Evolutionary conservation across 2,797 vertebrate genomes (phyloP), one percentile per base, ranked within the genome.

Genomic region (Dendrocincla tyrannina): DNA sequence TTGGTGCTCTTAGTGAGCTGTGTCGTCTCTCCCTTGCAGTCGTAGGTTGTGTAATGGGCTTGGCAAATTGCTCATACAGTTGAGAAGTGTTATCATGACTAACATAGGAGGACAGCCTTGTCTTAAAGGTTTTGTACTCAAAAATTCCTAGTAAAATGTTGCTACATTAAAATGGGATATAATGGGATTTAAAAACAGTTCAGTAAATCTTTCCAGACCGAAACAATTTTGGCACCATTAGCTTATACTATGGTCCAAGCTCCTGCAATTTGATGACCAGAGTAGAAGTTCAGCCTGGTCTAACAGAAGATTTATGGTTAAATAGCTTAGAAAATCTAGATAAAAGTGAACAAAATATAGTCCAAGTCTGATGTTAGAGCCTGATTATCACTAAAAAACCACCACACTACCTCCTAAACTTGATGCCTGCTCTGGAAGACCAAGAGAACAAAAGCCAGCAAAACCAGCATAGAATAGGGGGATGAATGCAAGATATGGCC

Each of bases 141-240:
- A 78, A 19, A 78, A 88, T 84, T 88, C 69, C 46, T 66, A 58
- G 74, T 64, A 62, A 94, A 81, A 37, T 35, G 6, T 10, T 72
- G 8, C 27, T 75, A 9, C 50, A 69, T 72, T 53, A 58, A 91
- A 88, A 46, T 28, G 7, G 15, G n/a, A 53, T 27, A 72, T 60
- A 56, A 2, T 35, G n/a, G 20, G 55, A 79, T 20, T 60, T 14
- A 75, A 49, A 85, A 93, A 35, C 5, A 10, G 1, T 81, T 75
- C 30, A 53, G 11, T 81, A 68, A 84, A 39, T 35, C n/a, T 90
- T 90, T 25, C 27, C 39, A 62, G 46, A n/a, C 27, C 30, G 28
- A 66, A 56, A 55, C 0, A 0, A 56, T 3, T 59, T 89, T 67
- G 69, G 19, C 56, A 67, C 4, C 17, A 28, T 50, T 22, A 58